Percentiles rank a stretch among this genome's conserved stretches.
Conservation (phyloP, 1,140 invertebrate genomes). For the Drosophila tani region DNA sequence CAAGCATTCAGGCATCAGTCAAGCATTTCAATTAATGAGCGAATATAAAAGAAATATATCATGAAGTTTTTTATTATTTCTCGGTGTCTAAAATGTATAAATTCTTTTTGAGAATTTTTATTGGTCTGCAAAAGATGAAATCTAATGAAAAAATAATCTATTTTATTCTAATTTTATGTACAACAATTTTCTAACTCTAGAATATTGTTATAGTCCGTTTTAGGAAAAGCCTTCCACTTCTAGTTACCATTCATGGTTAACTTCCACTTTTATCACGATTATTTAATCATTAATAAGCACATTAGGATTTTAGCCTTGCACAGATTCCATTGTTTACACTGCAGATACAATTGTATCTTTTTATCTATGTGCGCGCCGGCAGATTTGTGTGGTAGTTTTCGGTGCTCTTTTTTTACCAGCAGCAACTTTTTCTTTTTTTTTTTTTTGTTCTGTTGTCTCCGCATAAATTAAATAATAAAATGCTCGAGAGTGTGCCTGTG, state of each 20-base stretch:
- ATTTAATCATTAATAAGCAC: conserved; percentile 3
- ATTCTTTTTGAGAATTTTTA: not conserved
- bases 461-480: conserved; percentile 85
- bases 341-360: conserved; percentile 50
- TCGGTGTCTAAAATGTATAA: not conserved
- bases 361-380: conserved; percentile 43
- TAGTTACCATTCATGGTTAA: too few species aligned
- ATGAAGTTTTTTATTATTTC: not conserved
- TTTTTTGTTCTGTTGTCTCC: conserved; percentile 58
- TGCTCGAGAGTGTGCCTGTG: conserved; percentile 51
- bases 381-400: conserved; percentile 47
- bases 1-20: not conserved
- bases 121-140: not conserved
- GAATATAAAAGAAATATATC: not conserved
- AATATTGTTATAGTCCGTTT: not conserved
- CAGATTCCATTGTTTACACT: conserved; percentile 47
- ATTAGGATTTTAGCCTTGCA: conserved; percentile 12
- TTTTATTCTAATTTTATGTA: not conserved
- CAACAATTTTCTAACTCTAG: not conserved
- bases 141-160: not conserved
- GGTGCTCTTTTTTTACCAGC: conserved; percentile 66
- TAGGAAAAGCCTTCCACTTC: not conserved
- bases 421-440: conserved; percentile 26
- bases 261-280: not conserved
- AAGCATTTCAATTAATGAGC: not conserved